Percentiles rank a stretch among this genome's conserved stretches.
Evolutionary conservation across 2,113 vertebrate species (phyloP).

Genomic region (Copsychus sechellarum): DNA sequence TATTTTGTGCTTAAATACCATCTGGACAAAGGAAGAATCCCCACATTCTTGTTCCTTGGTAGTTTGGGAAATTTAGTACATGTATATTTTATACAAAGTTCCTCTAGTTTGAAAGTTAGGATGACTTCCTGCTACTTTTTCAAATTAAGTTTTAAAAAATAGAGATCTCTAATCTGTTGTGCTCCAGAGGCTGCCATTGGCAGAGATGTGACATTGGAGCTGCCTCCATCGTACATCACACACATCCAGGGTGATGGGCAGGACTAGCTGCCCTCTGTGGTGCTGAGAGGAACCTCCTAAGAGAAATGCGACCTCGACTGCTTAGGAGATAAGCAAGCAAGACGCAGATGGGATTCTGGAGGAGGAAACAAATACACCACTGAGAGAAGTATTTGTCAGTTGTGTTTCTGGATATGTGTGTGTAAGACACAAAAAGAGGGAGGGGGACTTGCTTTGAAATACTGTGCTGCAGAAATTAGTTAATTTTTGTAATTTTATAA

Average conservation of each 20-base stretch:
- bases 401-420: neutral
- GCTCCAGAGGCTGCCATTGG: neutral
- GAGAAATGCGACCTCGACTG: neutral
- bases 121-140: neutral
- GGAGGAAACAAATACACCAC: neutral
- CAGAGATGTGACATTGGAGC: neutral
- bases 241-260: neutral
- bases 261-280: neutral
- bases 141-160: neutral
- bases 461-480: neutral
- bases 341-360: neutral
- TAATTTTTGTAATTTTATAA: neutral
- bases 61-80: neutral
- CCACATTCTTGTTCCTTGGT: neutral
- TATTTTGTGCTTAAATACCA: neutral
- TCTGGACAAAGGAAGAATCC: neutral
- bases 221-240: fast-evolving
- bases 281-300: neutral
- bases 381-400: neutral
- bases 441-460: neutral
- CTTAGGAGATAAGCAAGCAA: neutral
- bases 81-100: neutral
- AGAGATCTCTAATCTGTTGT: neutral
- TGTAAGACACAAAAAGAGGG: neutral
- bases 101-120: neutral